Evolutionary conservation across 2,888 invertebrate species (phyloP).

Genomic region (Cosmopolites sordidus): DNA sequence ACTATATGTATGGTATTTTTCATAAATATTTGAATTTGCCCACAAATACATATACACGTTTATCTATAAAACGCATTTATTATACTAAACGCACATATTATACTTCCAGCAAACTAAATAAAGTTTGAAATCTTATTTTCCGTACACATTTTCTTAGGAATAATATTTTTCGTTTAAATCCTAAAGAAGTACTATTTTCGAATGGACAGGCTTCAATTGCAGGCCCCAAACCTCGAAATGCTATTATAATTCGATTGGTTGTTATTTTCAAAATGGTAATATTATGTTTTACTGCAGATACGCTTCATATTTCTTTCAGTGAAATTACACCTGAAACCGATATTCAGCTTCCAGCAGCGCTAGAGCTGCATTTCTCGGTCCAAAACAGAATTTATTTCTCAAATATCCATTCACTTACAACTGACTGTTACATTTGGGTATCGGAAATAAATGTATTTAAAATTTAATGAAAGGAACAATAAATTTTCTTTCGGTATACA

Average conservation of each 20-base stretch:
- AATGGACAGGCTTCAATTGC: neutral
- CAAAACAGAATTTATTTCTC: neutral
- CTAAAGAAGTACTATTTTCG: neutral
- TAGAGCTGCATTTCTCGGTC: neutral
- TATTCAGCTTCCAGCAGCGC: neutral
- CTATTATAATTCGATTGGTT: neutral
- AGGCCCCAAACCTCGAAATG: neutral
- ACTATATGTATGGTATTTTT: too few species aligned
- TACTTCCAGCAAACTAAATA: too few species aligned
- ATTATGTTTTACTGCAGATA: slow-evolving; percentile 1
- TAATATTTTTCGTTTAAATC: neutral
- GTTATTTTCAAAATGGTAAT: neutral
- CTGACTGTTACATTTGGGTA: neutral
- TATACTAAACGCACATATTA: too few species aligned
- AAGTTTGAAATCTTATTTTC: too few species aligned
- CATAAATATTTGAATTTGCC: too few species aligned
- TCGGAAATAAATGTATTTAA: neutral
- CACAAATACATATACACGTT: too few species aligned
- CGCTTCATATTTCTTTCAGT: neutral
- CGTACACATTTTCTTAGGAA: too few species aligned
- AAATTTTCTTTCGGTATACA: too few species aligned
- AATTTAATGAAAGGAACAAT: too few species aligned
- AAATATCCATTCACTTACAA: neutral
- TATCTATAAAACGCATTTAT: too few species aligned
- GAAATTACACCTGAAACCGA: slow-evolving; percentile 1